Conservation (phyloP, 2,797 vertebrate genomes). For the Phyllotis vaccarum region DNA sequence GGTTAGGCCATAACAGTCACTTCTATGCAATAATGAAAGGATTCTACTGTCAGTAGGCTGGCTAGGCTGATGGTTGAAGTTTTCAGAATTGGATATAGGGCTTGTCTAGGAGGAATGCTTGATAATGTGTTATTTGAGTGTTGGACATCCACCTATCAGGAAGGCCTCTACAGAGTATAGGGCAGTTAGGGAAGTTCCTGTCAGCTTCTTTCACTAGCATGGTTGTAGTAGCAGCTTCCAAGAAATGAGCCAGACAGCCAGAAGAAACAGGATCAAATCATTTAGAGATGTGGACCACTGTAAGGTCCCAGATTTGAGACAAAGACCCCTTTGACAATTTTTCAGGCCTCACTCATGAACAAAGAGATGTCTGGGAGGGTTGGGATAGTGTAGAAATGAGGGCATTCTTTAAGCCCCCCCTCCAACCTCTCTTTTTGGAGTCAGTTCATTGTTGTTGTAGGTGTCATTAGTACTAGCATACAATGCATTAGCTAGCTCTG, state of each 20-base stretch:
- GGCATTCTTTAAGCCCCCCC: background rate
- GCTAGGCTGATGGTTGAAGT: background rate
- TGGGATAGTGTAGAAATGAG: background rate
- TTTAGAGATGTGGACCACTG: background rate
- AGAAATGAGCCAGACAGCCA: background rate
- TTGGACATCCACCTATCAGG: background rate
- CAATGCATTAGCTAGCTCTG: background rate
- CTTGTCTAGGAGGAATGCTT: background rate
- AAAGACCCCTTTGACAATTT: background rate
- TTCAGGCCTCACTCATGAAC: background rate
- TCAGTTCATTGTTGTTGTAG: too few relatives aligned
- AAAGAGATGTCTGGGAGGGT: background rate
- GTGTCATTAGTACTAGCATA: too few relatives aligned
- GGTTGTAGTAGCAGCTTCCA: background rate
- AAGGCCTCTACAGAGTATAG: background rate
- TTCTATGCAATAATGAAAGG: background rate
- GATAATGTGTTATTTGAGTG: background rate
- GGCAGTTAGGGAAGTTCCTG: background rate
- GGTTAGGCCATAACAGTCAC: background rate
- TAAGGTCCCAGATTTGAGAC: background rate
- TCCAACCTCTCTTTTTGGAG: background rate
- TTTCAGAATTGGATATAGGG: background rate
- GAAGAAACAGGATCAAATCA: background rate
- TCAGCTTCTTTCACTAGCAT: background rate
- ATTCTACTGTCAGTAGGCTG: background rate